These are phyloP conservation scores for Drosophila nr. fundita DNA, from an alignment of 2,888 invertebrate species.

Conservation along the genomic window DNA sequence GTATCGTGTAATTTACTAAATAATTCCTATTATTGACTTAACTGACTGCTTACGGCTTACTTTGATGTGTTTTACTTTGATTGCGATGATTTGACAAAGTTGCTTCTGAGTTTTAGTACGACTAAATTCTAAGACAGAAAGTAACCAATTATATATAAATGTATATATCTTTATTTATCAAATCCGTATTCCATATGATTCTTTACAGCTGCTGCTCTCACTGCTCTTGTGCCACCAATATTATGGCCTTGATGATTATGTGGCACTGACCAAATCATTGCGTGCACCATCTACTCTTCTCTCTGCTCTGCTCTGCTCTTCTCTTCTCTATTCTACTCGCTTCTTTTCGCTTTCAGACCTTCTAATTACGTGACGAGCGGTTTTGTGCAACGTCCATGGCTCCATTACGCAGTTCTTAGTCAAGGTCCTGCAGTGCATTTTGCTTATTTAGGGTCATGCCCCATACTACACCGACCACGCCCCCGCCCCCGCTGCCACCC, in stretches of 20 bases:
- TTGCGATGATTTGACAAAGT: background rate
- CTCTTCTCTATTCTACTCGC: background rate
- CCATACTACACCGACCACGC: background rate
- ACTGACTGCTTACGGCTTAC: conserved; percentile 6
- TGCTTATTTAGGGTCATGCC: conserved; percentile 58
- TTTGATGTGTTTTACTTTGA: background rate
- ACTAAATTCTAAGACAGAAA: background rate
- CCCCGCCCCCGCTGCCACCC: conserved; percentile 1
- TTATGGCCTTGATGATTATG: background rate
- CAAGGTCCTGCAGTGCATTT: conserved; percentile 62
- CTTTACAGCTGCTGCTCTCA: background rate
- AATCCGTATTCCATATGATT: background rate
- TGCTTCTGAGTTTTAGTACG: background rate
- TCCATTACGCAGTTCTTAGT: conserved; percentile 48
- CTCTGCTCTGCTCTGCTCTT: background rate
- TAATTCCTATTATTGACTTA: conserved; percentile 6
- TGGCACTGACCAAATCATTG: background rate
- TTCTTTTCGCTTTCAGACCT: background rate
- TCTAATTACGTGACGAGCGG: conserved; percentile 47
- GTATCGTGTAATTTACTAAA: conserved; percentile 17
- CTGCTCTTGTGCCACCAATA: background rate
- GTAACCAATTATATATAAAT: background rate
- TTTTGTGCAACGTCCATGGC: conserved; percentile 40
- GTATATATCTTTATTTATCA: background rate
- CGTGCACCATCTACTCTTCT: background rate